Base-by-base conservation (phyloP, 2,888 invertebrate genomes). In the Drosophila ustulata region DNA sequence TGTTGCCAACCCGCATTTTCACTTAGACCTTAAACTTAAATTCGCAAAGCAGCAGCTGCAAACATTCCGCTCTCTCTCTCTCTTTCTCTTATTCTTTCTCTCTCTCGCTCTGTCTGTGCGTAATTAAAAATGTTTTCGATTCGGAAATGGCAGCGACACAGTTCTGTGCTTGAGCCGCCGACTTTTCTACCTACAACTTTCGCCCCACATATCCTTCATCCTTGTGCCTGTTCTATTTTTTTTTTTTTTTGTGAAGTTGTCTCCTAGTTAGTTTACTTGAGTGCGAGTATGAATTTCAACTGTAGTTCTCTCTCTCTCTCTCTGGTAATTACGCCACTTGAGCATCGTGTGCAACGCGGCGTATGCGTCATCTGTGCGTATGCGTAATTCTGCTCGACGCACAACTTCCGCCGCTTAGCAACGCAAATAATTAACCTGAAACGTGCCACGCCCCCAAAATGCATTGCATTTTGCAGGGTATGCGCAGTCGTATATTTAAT, bases 221-320 rank as follows among this genome's bases (percentile, higher is more conserved):
- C 39, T 43, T 32, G 52, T 59, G 53, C 52, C 25, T 8, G 47
- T 57, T 53, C 32, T 45, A 11, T 65, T 66, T 49, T 30, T 39
- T 26, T 57, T 45, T 37, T 3, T 28, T 34, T 25, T 47, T 5
- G 41, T 34, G 25, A 56, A 64, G 61, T 69, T 87, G 75, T 84
- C 78, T 78, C 76, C 71, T 64, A 69, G 78, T 82, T 65, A 62
- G 62, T 71, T 87, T 85, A 78, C 79, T 85, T 82, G 76, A 78
- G 85, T 85, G 88, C 88, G 85, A 87, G 88, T 87, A 85, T 87
- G 85, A 87, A 84, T 82, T 84, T 82, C 75, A 85, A 85, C 77
- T 75, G 82, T 82, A 85, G 88, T 82, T 49, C 26, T 2, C 34
- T 26, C 11, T 13, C 32, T 13, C 11, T 5, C 6, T 25, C 11